Base-by-base conservation (phyloP, 1,140 invertebrate species). In the Homarus americanus region DNA sequence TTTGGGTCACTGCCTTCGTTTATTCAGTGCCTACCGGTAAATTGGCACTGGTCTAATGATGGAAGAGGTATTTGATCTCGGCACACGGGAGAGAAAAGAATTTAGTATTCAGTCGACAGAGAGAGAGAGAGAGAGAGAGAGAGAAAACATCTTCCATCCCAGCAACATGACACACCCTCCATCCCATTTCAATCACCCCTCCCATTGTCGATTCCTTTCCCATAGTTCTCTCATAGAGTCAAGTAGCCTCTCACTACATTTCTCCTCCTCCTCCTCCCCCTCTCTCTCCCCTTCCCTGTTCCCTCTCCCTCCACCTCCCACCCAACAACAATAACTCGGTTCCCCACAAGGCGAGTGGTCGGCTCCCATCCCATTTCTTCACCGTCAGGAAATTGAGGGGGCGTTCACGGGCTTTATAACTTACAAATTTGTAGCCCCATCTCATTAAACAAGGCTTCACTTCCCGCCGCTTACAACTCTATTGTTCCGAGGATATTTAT, bases 401-500 rank as follows among this genome's bases (percentile, higher is more conserved):
- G 78, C 87, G 66, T 82, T 53, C 49, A 82, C 87, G 49, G 38
- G 36, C 79, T 85, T 82, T 89, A 89, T 89, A 89, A 89, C 78
- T 82, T 53, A 82, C 87, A 89, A 89, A 89, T 82, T 82, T 82
- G 87, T 82, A 63, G 79, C 79, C 78, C 87, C 78, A 89, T 82
- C 87, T 82, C 87, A 89, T 89, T 82, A 75, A 49, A 44, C 40
- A 49, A 72, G 66, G 24, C 28, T 49, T n/a, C 79, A 38, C 32
- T 82, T 53, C 66, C 28, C 32, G 66, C 40, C 79, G 53, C 41
- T 87, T 87, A 87, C 86, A 87, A 76, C 86, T 87, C 86, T 87
- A 87, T 87, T 87, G 86, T 87, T 87, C 86, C n/a, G 20, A 20
- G 86, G 44, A 80, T 80, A 87, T 87, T 87, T 80, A 80, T 87